Evolutionary conservation across 2,113 vertebrate species (phyloP).

Genomic region (Phalacrocorax brasilianus): DNA sequence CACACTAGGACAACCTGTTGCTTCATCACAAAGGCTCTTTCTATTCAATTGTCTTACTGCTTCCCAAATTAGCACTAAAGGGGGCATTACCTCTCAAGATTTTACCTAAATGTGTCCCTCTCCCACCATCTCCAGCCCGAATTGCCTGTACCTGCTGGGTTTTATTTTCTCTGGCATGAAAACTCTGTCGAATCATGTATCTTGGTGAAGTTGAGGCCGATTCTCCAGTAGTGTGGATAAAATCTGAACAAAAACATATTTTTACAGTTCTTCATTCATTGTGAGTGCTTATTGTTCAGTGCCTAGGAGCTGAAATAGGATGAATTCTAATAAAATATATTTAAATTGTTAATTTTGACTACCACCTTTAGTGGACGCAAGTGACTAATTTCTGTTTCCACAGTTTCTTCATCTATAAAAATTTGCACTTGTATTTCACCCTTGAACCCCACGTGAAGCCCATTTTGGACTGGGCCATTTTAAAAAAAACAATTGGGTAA

Average conservation of each 20-base stretch:
- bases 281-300: not conserved
- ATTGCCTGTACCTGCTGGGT: not conserved
- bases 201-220: not conserved
- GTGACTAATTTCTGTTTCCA: not conserved
- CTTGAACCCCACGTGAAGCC: not conserved
- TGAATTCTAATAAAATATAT: not conserved
- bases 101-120: not conserved
- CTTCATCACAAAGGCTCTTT: not conserved
- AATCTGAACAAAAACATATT: not conserved
- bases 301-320: not conserved
- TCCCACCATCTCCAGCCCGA: not conserved
- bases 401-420: not conserved
- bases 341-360: not conserved
- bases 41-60: not conserved
- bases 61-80: not conserved
- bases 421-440: not conserved
- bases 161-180: not conserved
- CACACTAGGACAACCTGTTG: not conserved
- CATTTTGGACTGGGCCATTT: not conserved
- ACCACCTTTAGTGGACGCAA: not conserved
- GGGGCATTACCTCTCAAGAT: not conserved
- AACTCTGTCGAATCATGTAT: not conserved
- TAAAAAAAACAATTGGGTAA: not conserved
- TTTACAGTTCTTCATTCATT: not conserved
- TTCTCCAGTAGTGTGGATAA: not conserved